A percentile compares a stretch with the other conserved stretches of the same genome.
Conservation (phyloP, 2,888 invertebrate genomes). For the Ecliptopera silaceata region DNA sequence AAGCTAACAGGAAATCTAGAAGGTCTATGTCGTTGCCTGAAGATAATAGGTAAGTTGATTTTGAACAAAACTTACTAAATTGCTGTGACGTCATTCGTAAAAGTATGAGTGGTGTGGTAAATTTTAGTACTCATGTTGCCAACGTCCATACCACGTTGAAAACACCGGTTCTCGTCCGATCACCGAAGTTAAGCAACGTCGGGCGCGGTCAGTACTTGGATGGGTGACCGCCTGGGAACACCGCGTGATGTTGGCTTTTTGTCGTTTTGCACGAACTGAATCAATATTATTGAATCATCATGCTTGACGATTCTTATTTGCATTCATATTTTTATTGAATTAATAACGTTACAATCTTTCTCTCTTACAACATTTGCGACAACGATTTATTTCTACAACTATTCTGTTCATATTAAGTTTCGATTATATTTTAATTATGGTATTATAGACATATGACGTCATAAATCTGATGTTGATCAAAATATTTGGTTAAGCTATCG, state of each 20-base stretch:
- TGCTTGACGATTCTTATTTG: too few species aligned
- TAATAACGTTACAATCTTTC: too few species aligned
- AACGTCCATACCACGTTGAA: conserved; percentile 46
- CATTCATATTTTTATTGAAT: too few species aligned
- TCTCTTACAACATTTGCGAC: too few species aligned
- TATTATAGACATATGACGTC: neutral
- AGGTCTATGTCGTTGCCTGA: conserved; percentile 73
- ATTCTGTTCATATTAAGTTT: too few species aligned
- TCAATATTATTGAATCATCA: too few species aligned
- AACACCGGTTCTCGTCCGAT: conserved; percentile 76
- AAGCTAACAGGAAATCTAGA: conserved; percentile 67
- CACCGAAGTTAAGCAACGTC: conserved; percentile 75
- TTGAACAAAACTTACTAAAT: too few species aligned
- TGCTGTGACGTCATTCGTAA: neutral
- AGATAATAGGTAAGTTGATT: conserved; percentile 56
- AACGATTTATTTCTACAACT: too few species aligned
- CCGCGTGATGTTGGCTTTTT: conserved; percentile 56
- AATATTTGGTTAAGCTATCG: conserved; percentile 27
- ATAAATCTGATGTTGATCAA: neutral
- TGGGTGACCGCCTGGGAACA: conserved; percentile 73
- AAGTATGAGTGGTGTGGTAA: too few species aligned
- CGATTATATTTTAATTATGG: too few species aligned
- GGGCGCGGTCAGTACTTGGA: conserved; percentile 74
- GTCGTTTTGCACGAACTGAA: too few species aligned
- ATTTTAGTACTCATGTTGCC: neutral